Evolutionary conservation across 2,113 vertebrate genomes (phyloP).

Genomic region (Aphyosemion australe): DNA sequence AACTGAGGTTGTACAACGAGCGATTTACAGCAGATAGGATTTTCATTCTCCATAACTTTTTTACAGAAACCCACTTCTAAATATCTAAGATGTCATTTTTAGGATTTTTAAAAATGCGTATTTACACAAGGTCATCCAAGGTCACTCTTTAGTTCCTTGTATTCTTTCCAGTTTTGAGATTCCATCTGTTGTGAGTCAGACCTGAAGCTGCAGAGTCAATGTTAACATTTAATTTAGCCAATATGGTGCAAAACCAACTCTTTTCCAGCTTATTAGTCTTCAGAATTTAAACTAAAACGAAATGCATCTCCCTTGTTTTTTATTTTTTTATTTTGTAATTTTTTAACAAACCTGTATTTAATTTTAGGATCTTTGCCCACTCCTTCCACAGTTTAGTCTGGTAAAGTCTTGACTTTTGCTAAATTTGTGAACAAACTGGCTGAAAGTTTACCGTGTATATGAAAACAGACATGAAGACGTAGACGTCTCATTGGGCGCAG

Average conservation of each 20-base stretch:
- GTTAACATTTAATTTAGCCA: conserved; percentile 34
- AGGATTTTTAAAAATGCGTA: too few species aligned
- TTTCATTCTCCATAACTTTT: too few species aligned
- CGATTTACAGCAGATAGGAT: too few species aligned
- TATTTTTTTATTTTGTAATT: too few species aligned
- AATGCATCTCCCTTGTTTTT: conserved; percentile 27
- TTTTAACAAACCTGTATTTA: conserved; percentile 37
- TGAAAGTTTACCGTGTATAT: conserved; percentile 11
- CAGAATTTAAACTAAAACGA: conserved; percentile 16
- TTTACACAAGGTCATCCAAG: conserved; percentile 13
- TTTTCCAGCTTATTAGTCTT: conserved; percentile 65
- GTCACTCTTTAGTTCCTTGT: conserved; percentile 26
- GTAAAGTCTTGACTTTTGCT: conserved; percentile 56
- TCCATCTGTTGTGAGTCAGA: conserved; percentile 46
- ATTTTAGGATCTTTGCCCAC: conserved; percentile 39
- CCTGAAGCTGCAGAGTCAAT: conserved; percentile 33
- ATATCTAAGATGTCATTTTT: too few species aligned
- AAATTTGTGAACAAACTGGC: too few species aligned
- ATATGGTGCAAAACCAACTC: conserved; percentile 51
- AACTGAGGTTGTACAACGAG: too few species aligned
- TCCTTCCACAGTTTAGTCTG: conserved; percentile 25
- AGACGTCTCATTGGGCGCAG: too few species aligned
- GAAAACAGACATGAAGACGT: too few species aligned
- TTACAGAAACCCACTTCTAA: too few species aligned
- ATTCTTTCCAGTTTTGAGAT: conserved; percentile 13